Base-by-base conservation (phyloP, 2,888 invertebrate genomes). In the Parapristionchus giblindavisi region DNA sequence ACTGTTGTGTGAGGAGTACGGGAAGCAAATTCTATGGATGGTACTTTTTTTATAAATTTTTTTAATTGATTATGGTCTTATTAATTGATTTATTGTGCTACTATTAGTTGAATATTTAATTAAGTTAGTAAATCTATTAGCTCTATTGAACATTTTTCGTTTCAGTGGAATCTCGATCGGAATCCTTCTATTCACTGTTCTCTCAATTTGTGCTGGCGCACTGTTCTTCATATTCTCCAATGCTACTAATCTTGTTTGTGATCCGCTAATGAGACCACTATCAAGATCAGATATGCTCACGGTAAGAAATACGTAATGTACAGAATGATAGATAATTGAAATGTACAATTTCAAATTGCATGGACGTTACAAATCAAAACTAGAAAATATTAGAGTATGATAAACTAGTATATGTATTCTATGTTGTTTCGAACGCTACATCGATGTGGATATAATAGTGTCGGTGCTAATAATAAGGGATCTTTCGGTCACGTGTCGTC, bases 1-100 rank as follows among this genome's bases (percentile, higher is more conserved):
- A 88, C 43, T 88, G 89, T 77, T 90, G 90, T 81, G 89, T 90
- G 77, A 84, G 88, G 52, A 89, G 89, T 24, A 88, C 88, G 5
- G 90, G 90, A 17, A 87, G 89, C 34, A 88, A 88, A 79, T 88
- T 90, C 65, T 88, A 89, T 70, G 84, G 88, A 78, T 88, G 88
- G 89, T 90, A 77, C 48, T 48, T 48, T 21, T 48, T n/a, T n/a
- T n/a, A n/a, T n/a, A n/a, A n/a, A n/a, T n/a, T n/a, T n/a, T n/a
- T n/a, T n/a, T n/a, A n/a, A n/a, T n/a, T n/a, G n/a, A n/a, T n/a
- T n/a, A n/a, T n/a, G n/a, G n/a, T n/a, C n/a, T n/a, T n/a, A n/a
- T n/a, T n/a, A n/a, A n/a, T n/a, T n/a, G n/a, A n/a, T n/a, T n/a
- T n/a, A n/a, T n/a, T n/a, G n/a, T n/a, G n/a, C n/a, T n/a, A 27